phyloP scores from a whole-genome alignment of 1,140 invertebrate species.

The Panagrolaimus sp. region DNA sequence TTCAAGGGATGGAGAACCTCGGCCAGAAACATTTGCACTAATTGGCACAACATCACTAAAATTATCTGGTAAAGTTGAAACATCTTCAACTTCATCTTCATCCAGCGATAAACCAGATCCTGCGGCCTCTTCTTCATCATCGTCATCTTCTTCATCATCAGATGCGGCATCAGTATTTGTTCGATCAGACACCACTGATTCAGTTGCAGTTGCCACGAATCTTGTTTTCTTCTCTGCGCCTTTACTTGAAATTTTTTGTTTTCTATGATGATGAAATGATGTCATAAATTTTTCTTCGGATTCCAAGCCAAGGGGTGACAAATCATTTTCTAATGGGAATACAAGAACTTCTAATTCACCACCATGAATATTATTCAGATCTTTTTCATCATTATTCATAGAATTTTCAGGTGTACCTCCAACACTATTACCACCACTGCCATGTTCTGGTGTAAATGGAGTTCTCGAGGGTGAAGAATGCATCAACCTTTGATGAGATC shows the following conservation, averaged over 20 bases:
- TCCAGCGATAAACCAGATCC: constrained; percentile 59
- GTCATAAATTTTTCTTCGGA: constrained; percentile 54
- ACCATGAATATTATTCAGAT: no score
- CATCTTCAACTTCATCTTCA: constrained; percentile 70
- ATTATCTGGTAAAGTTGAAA: constrained; percentile 58
- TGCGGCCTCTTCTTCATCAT: constrained; percentile 19
- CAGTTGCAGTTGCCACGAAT: constrained; percentile 48
- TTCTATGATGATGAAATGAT: constrained; percentile 22
- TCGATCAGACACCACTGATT: constrained; percentile 44
- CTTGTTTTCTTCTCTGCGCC: constrained; percentile 48
- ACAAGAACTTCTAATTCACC: constrained; percentile 32
- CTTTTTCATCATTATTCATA: no score
- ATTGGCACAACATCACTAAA: constrained; percentile 86
- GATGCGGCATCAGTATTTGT: constrained; percentile 48
- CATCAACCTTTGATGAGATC: constrained; percentile 38
- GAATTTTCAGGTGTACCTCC: no score
- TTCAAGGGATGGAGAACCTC: constrained; percentile 71
- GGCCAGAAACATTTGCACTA: constrained; percentile 75
- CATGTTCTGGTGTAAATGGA: no score
- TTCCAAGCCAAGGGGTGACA: constrained; percentile 44
- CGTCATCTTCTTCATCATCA: constrained; percentile 50
- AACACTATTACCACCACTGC: no score
- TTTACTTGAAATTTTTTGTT: constrained; percentile 32
- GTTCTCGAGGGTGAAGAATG: constrained; percentile 30
- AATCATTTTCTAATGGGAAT: constrained; percentile 33